Conservation (phyloP, 2,888 invertebrate species). For the Sphaeridia pumilis region DNA sequence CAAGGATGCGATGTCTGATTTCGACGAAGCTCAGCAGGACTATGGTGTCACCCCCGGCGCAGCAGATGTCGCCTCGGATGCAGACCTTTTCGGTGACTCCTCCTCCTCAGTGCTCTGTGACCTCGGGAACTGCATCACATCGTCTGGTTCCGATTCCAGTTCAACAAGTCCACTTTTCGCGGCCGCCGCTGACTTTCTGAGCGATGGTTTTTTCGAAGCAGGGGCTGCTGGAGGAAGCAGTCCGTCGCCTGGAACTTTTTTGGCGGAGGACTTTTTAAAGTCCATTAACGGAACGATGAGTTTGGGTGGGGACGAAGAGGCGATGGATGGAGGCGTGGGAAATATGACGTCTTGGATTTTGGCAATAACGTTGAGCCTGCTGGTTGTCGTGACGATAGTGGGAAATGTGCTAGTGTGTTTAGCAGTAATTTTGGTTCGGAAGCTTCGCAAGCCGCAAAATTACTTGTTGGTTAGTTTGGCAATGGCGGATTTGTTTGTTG, state of each 20-base stretch:
- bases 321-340: not conserved
- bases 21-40: not conserved
- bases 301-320: not conserved
- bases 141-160: not conserved
- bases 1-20: not conserved
- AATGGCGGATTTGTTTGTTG: conserved; percentile 91
- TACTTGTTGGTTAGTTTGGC: conserved; percentile 88
- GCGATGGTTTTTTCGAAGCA: not conserved
- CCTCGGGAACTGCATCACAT: not conserved
- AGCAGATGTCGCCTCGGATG: not conserved
- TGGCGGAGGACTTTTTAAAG: too few relatives aligned
- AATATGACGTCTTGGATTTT: conserved; percentile 43
- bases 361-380: conserved; percentile 39
- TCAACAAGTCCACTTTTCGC: not conserved
- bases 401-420: conserved; percentile 90
- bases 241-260: not conserved
- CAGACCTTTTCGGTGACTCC: not conserved
- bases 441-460: conserved; percentile 78
- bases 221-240: not conserved
- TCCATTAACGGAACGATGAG: too few relatives aligned
- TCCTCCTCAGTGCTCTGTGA: not conserved
- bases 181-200: not conserved
- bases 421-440: conserved; percentile 87
- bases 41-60: not conserved
- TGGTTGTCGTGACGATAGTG: conserved; percentile 60